A percentile compares a stretch with the other conserved stretches of the same genome.
Conservation (phyloP, 2,113 vertebrate genomes). For the Bubo scandiacus region DNA sequence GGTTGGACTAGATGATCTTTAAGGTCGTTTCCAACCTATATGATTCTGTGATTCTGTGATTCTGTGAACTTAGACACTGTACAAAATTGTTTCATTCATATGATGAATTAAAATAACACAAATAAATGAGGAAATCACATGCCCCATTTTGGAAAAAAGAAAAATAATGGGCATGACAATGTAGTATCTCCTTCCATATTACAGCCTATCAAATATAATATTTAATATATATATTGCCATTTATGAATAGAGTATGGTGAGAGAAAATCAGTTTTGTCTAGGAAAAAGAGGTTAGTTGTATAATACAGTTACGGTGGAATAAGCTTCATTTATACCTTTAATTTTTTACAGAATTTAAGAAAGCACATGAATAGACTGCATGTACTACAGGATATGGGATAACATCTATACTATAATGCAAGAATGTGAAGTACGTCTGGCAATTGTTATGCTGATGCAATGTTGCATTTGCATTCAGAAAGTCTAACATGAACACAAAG, state of each 20-base stretch:
- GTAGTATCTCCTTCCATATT: background rate
- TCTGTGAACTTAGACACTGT: background rate
- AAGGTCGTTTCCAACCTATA: too few species aligned
- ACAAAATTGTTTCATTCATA: background rate
- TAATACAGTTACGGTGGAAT: background rate
- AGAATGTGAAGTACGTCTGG: background rate
- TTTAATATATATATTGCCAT: background rate
- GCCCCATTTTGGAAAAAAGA: background rate
- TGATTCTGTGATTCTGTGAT: too few species aligned
- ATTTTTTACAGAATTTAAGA: background rate
- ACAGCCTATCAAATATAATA: background rate
- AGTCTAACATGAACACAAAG: background rate
- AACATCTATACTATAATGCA: background rate
- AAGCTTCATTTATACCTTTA: background rate
- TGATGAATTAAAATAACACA: background rate
- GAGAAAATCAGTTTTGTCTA: background rate
- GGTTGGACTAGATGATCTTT: too few species aligned
- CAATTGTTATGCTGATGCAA: background rate
- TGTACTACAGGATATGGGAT: background rate
- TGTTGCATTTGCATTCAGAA: background rate
- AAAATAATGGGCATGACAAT: background rate
- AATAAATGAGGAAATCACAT: background rate
- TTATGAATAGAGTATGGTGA: background rate
- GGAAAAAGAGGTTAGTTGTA: background rate
- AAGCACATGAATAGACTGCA: background rate